These are phyloP conservation scores for Orestias chungarensis DNA, from an alignment of 2,797 vertebrate species.

Conservation along the genomic window DNA sequence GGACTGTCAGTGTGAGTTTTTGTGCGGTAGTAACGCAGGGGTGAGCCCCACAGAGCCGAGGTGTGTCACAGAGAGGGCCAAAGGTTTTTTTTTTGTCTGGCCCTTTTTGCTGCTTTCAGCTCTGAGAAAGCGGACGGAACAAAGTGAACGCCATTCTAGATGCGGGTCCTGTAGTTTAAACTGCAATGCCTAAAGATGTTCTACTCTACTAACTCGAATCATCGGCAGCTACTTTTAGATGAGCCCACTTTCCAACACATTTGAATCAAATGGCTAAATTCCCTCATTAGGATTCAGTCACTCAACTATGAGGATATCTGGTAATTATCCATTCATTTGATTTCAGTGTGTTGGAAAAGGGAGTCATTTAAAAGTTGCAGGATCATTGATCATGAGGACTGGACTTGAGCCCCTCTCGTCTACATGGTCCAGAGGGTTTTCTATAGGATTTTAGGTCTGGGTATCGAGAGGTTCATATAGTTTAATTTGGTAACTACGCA, in stretches of 20 bases:
- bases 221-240: no score
- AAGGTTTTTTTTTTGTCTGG: slow-evolving; percentile 38
- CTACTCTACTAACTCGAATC: neutral
- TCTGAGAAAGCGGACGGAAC: neutral
- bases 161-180: neutral
- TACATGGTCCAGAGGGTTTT: neutral
- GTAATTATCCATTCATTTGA: neutral
- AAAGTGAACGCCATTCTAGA: neutral
- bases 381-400: no score
- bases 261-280: neutral
- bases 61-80: slow-evolving; percentile 52
- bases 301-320: neutral
- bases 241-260: neutral
- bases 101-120: neutral
- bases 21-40: slow-evolving; percentile 4
- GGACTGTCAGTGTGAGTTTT: slow-evolving; percentile 10
- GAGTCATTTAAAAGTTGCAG: neutral
- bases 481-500: neutral
- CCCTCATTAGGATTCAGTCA: neutral
- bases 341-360: neutral
- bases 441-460: neutral
- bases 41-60: slow-evolving; percentile 42
- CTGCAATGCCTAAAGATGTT: neutral
- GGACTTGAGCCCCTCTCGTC: neutral
- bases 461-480: neutral